These are phyloP conservation scores for Thysanoteuthis rhombus DNA, from an alignment of 2,888 invertebrate species.

Conservation along the genomic window DNA sequence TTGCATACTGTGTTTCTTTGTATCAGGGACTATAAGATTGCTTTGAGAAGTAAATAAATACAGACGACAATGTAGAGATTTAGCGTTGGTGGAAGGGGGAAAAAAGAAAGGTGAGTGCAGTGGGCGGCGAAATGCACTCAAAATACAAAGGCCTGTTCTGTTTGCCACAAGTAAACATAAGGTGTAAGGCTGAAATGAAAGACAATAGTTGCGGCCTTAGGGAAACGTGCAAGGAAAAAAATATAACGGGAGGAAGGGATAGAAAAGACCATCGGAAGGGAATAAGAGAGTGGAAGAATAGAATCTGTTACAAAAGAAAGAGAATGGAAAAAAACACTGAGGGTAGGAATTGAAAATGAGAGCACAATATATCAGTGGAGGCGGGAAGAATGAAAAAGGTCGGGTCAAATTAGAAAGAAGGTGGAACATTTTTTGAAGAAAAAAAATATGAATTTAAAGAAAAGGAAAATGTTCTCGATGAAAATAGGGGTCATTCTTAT, in stretches of 20 bases:
- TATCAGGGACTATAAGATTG: neutral
- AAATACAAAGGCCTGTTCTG: neutral
- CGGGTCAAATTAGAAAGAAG: no score
- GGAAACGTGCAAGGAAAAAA: neutral
- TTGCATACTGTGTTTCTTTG: neutral
- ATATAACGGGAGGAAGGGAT: neutral
- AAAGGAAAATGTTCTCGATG: no score
- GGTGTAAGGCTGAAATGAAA: neutral
- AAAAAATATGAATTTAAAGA: no score
- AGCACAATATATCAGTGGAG: no score
- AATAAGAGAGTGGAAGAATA: neutral
- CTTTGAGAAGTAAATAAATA: conserved; percentile 12
- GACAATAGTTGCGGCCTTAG: neutral
- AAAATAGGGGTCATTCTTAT: no score
- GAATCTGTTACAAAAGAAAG: neutral
- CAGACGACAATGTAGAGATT: neutral
- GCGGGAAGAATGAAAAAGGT: no score
- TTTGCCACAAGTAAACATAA: conserved; percentile 12
- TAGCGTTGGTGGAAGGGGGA: neutral
- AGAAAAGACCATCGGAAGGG: neutral
- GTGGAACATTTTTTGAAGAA: no score
- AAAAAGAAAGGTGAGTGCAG: neutral
- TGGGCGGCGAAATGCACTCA: neutral
- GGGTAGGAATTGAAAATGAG: no score
- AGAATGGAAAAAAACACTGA: neutral